Evolutionary conservation across 2,888 invertebrate genomes (phyloP).

Genomic region (Meliscaeva auricollis): DNA sequence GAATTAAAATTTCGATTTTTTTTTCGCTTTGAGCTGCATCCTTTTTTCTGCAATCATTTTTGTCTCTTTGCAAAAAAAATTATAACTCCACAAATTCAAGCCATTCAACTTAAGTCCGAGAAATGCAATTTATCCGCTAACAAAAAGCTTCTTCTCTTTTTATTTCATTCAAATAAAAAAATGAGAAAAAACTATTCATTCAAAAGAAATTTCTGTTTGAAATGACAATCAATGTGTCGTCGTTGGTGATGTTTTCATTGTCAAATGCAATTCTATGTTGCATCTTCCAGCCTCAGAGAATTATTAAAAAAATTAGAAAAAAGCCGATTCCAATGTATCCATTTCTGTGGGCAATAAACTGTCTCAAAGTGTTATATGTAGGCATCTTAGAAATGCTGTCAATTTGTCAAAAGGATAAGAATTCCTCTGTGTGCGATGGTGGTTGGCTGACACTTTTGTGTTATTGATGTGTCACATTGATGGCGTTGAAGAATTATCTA

Average conservation of each 20-base stretch:
- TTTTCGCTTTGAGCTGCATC: neutral
- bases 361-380: constrained; percentile 7
- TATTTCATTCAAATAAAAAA: constrained; percentile 37
- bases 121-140: neutral
- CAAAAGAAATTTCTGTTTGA: constrained; percentile 45
- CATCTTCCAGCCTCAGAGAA: constrained; percentile 8
- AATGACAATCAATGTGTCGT: constrained; percentile 65
- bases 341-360: constrained; percentile 33
- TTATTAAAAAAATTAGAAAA: neutral
- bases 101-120: neutral
- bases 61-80: neutral
- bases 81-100: neutral
- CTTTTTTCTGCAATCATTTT: neutral
- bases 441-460: neutral
- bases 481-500: too few relatives aligned
- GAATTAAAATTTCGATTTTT: too few relatives aligned
- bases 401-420: constrained; percentile 31
- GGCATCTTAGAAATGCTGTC: constrained; percentile 20
- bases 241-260: constrained; percentile 61
- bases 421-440: neutral
- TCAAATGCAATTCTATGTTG: constrained; percentile 63
- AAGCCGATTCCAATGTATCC: neutral
- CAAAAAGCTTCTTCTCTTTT: constrained; percentile 6
- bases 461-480: constrained; percentile 22
- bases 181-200: constrained; percentile 10